Conservation (phyloP, 2,797 vertebrate genomes). For the Ptychobarbus kaznakovi region DNA sequence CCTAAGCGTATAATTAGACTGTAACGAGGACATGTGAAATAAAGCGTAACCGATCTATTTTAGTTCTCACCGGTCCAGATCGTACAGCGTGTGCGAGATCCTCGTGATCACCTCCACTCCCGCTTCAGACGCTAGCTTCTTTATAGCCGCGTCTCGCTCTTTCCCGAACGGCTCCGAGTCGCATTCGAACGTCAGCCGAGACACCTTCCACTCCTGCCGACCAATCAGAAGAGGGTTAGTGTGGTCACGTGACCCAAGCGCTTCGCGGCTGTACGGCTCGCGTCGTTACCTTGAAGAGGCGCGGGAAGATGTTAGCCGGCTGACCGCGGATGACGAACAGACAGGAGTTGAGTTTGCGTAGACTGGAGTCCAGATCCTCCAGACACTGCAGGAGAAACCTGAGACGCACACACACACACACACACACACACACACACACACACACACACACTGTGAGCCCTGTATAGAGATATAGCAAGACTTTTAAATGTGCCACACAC, state of each 20-base stretch:
- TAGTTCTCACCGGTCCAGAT: constrained; percentile 62
- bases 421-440: not conserved
- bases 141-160: constrained; percentile 67
- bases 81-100: constrained; percentile 69
- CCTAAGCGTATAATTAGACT: too few species aligned
- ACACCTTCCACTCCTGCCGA: constrained; percentile 66
- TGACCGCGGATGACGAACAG: constrained; percentile 69
- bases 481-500: too few species aligned
- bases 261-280: not conserved
- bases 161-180: constrained; percentile 71
- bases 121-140: constrained; percentile 65
- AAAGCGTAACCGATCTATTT: too few species aligned
- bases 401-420: constrained; percentile 6
- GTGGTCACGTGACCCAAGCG: not conserved
- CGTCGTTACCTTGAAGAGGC: constrained; percentile 66
- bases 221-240: not conserved
- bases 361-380: constrained; percentile 67
- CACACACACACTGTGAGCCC: too few species aligned
- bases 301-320: constrained; percentile 68
- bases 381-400: constrained; percentile 70
- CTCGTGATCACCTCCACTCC: constrained; percentile 65
- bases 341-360: constrained; percentile 67
- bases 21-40: too few species aligned
- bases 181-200: constrained; percentile 66
- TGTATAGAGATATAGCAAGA: too few species aligned